phyloP scores from a whole-genome alignment of 53 echinoderm and acorn worm species.

The Pentamera pediparva region DNA sequence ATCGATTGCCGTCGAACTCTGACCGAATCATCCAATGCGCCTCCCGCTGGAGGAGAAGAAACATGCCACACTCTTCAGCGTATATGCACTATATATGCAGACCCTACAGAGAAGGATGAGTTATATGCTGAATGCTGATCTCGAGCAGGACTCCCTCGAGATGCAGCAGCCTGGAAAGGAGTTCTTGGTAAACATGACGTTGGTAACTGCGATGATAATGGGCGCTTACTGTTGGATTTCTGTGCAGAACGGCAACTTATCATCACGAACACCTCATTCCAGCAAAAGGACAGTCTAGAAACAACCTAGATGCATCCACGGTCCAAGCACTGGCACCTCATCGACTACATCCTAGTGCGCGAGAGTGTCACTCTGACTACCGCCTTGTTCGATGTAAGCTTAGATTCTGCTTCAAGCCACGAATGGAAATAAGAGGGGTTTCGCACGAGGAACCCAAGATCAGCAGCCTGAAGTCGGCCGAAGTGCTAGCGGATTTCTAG shows the following conservation, averaged over 20 bases:
- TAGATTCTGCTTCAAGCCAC: constrained; percentile 17
- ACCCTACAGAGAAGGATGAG: constrained; percentile 23
- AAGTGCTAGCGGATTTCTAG: too few species aligned
- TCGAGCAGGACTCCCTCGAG: constrained; percentile 20
- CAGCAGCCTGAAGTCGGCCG: too few species aligned
- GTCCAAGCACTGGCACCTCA: constrained; percentile 31
- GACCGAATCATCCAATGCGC: constrained; percentile 38
- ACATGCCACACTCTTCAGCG: too few species aligned
- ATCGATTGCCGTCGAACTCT: constrained; percentile 35
- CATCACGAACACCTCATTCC: too few species aligned
- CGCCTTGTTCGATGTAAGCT: constrained; percentile 35
- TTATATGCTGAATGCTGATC: constrained; percentile 35
- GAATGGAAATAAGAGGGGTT: too few species aligned
- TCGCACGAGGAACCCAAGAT: neutral
- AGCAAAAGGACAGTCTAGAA: constrained; percentile 39
- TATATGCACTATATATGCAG: constrained; percentile 35
- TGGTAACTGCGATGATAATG: too few species aligned
- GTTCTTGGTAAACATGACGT: constrained; percentile 18
- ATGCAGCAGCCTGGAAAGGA: constrained; percentile 21
- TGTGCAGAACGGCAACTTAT: too few species aligned
- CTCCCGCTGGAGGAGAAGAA: constrained; percentile 10
- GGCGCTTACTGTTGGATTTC: too few species aligned
- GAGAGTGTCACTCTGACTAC: constrained; percentile 33
- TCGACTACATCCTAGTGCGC: constrained; percentile 16
- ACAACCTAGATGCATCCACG: constrained; percentile 39